phyloP scores from a whole-genome alignment of 2,113 vertebrate genomes.

The Cyanistes caeruleus region DNA sequence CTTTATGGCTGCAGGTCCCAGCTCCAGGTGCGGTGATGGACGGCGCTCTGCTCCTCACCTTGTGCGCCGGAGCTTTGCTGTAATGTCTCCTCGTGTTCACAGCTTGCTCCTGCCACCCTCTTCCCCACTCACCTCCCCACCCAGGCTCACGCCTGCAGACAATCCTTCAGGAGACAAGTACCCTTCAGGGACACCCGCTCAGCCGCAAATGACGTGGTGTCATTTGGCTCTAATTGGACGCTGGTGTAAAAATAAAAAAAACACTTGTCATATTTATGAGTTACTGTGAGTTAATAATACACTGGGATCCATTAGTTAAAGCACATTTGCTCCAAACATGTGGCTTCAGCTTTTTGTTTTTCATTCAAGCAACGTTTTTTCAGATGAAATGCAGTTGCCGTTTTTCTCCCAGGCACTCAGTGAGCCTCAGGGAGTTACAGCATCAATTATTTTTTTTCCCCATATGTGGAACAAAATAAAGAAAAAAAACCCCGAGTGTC shows the following conservation, averaged over 20 bases:
- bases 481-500: background rate
- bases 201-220: slow-evolving; percentile 17
- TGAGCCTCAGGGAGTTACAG: slow-evolving; percentile 38
- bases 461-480: background rate
- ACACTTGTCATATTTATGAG: slow-evolving; percentile 77
- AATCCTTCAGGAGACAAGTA: slow-evolving; percentile 67
- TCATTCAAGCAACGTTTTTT: slow-evolving; percentile 46
- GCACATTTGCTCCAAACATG: slow-evolving; percentile 62
- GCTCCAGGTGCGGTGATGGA: slow-evolving; percentile 66
- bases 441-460: slow-evolving; percentile 48
- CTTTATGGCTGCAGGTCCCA: slow-evolving; percentile 57
- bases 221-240: slow-evolving; percentile 66
- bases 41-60: slow-evolving; percentile 53
- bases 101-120: slow-evolving; percentile 73
- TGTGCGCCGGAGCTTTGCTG: slow-evolving; percentile 24
- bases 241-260: slow-evolving; percentile 72
- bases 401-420: background rate
- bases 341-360: slow-evolving; percentile 62
- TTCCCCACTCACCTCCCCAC: background rate
- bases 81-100: slow-evolving; percentile 72
- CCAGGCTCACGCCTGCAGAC: background rate
- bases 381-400: background rate
- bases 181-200: slow-evolving; percentile 34
- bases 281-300: slow-evolving; percentile 73
- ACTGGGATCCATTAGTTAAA: slow-evolving; percentile 73